phyloP scores from a whole-genome alignment of 2,113 vertebrate species.

The Apteryx mantelli region DNA sequence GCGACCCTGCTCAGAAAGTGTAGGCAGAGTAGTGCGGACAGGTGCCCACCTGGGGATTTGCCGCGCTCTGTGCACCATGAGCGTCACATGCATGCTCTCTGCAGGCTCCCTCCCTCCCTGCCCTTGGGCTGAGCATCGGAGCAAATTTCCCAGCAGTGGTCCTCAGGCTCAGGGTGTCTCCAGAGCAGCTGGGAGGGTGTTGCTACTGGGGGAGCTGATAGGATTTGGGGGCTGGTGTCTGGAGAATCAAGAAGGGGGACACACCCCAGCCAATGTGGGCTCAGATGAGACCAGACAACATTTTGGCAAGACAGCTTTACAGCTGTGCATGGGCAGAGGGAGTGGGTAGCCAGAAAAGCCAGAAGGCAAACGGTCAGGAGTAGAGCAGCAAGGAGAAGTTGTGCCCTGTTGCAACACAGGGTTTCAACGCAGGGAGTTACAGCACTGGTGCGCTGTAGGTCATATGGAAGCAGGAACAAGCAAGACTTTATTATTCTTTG shows the following conservation, averaged over 20 bases:
- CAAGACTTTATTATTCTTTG: not conserved
- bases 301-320: not conserved
- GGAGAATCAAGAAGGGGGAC: not conserved
- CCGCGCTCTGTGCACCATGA: not conserved
- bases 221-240: not conserved
- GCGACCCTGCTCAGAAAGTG: not conserved
- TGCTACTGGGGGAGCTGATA: not conserved
- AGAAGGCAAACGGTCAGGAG: not conserved
- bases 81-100: not conserved
- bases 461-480: rapidly evolving
- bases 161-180: not conserved
- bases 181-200: not conserved
- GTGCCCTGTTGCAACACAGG: not conserved
- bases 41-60: not conserved
- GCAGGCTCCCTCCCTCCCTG: not conserved
- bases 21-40: not conserved
- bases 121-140: not conserved
- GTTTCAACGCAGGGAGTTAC: not conserved
- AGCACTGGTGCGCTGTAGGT: not conserved
- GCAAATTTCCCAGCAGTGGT: not conserved
- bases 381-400: not conserved
- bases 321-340: rapidly evolving
- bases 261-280: not conserved
- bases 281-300: not conserved
- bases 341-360: not conserved